Evolutionary conservation across 2,888 invertebrate species (phyloP).

Genomic region (Drosophila atroscutellata): DNA sequence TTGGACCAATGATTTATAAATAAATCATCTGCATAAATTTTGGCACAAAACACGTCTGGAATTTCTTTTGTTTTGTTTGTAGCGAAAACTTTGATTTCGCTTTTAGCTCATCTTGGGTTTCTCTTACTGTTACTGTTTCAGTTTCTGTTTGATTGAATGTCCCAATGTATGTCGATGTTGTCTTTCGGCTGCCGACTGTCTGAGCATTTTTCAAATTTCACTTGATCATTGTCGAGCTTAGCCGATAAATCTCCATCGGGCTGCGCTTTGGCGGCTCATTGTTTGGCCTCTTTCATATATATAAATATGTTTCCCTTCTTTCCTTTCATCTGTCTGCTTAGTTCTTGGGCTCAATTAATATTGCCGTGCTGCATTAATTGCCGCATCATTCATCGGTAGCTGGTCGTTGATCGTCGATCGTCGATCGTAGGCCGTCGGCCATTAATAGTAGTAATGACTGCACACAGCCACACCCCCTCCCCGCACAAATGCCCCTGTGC

Average conservation of each 20-base stretch:
- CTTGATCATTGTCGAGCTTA: constrained; percentile 53
- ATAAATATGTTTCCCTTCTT: background rate
- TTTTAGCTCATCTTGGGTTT: constrained; percentile 43
- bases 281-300: constrained; percentile 22
- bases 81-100: constrained; percentile 28
- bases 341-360: constrained; percentile 61
- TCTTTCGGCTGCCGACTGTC: constrained; percentile 36
- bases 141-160: constrained; percentile 72
- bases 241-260: constrained; percentile 62
- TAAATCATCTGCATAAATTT: constrained; percentile 83
- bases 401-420: constrained; percentile 4
- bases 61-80: constrained; percentile 60
- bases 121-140: constrained; percentile 46
- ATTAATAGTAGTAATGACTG: constrained; percentile 58
- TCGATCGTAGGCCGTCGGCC: constrained; percentile 14
- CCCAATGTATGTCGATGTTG: constrained; percentile 17
- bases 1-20: constrained; percentile 60
- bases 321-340: background rate
- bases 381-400: constrained; percentile 65
- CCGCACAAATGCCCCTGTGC: constrained; percentile 17
- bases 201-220: constrained; percentile 72
- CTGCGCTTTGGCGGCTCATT: constrained; percentile 52
- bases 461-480: constrained; percentile 39
- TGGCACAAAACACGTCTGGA: constrained; percentile 65
- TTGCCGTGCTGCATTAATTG: constrained; percentile 63